These are phyloP conservation scores for Acanthis flammea DNA, from an alignment of 2,797 vertebrate species.

Conservation along the genomic window DNA sequence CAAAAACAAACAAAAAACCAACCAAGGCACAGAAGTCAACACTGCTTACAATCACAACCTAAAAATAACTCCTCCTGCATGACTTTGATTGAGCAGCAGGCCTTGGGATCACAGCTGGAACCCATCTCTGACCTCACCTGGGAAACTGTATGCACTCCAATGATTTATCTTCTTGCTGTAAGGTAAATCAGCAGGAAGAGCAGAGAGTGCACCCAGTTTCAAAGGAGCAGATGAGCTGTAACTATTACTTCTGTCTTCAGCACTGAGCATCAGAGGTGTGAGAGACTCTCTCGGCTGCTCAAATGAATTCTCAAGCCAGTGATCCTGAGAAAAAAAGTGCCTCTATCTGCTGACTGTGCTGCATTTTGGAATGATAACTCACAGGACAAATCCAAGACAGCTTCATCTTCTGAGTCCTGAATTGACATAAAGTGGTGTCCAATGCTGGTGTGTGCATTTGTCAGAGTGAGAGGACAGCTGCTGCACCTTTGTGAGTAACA, in stretches of 20 bases:
- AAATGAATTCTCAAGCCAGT: neutral
- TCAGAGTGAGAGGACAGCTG: neutral
- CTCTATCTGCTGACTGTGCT: neutral
- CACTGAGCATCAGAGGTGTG: neutral
- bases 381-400: neutral
- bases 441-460: neutral
- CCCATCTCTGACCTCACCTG: neutral
- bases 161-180: neutral
- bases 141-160: neutral
- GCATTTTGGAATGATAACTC: neutral
- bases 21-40: neutral
- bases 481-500: neutral
- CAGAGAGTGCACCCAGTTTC: neutral
- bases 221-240: neutral
- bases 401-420: neutral
- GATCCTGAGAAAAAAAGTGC: neutral
- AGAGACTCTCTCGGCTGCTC: neutral
- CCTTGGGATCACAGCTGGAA: neutral
- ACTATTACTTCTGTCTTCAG: neutral
- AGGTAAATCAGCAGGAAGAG: neutral
- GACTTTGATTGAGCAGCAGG: neutral
- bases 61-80: neutral
- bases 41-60: neutral
- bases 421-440: neutral
- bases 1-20: neutral